These are phyloP conservation scores for Drosophila malerkotliana DNA, from an alignment of 1,140 invertebrate species.

Conservation along the genomic window DNA sequence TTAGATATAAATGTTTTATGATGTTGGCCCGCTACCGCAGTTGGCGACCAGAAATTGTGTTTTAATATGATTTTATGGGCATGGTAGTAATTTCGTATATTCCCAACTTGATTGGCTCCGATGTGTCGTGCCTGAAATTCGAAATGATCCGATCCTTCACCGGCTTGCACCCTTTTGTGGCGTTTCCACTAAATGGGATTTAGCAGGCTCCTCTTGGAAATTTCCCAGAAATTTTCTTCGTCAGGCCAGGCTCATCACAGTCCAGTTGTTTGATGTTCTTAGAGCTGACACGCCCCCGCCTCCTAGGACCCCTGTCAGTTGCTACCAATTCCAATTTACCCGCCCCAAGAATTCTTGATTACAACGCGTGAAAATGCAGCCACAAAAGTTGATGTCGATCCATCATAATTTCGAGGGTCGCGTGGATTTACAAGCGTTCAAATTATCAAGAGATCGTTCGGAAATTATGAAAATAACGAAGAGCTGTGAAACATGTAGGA, in stretches of 20 bases:
- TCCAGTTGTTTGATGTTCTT: slow-evolving; percentile 57
- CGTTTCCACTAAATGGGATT: slow-evolving; percentile 57
- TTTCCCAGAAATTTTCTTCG: slow-evolving; percentile 41
- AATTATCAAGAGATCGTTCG: slow-evolving; percentile 62
- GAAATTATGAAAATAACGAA: slow-evolving; percentile 54
- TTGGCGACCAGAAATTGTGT: slow-evolving; percentile 69
- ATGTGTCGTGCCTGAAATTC: slow-evolving; percentile 63
- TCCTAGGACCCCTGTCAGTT: slow-evolving; percentile 62
- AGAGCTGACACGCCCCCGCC: slow-evolving; percentile 48
- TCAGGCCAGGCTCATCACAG: slow-evolving; percentile 20
- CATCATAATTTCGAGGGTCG: slow-evolving; percentile 76
- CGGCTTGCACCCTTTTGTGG: slow-evolving; percentile 33
- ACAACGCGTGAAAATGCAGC: slow-evolving; percentile 68
- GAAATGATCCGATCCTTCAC: slow-evolving; percentile 62
- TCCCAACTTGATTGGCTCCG: slow-evolving; percentile 42
- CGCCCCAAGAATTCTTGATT: slow-evolving; percentile 35
- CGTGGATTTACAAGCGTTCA: slow-evolving; percentile 79
- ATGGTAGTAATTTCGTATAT: slow-evolving; percentile 51
- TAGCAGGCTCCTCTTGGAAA: slow-evolving; percentile 18
- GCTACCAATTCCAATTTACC: slow-evolving; percentile 51
- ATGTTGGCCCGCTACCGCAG: slow-evolving; percentile 32
- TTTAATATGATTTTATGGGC: slow-evolving; percentile 81
- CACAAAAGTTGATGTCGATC: slow-evolving; percentile 57
- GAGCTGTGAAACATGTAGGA: slow-evolving; percentile 64
- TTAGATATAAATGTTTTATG: slow-evolving; percentile 83